Conservation (phyloP, 2,797 vertebrate species). For the Manis crassicaudata region DNA sequence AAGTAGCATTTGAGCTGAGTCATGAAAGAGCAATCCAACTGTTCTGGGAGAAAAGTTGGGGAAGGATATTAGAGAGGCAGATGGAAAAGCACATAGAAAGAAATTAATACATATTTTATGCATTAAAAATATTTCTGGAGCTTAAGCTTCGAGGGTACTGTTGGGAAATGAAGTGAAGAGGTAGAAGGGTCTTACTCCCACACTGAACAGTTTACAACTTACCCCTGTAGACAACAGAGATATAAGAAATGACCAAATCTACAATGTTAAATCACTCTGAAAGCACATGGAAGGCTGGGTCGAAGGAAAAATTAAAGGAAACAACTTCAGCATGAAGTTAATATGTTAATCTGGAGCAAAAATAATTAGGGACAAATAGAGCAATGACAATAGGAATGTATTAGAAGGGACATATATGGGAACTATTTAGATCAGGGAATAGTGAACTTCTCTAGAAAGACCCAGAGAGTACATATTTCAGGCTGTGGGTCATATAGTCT, state of each 20-base stretch:
- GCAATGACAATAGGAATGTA: neutral
- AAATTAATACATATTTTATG: neutral
- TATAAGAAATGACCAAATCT: neutral
- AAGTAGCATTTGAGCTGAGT: neutral
- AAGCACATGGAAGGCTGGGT: neutral
- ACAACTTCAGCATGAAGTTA: neutral
- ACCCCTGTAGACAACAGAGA: neutral
- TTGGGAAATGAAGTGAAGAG: neutral
- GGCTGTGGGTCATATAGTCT: neutral
- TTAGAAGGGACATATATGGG: neutral
- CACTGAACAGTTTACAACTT: neutral
- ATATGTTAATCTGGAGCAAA: neutral
- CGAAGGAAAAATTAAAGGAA: neutral
- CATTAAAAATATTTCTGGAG: neutral
- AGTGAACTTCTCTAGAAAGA: neutral
- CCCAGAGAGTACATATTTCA: neutral
- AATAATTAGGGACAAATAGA: neutral
- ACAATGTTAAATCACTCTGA: neutral
- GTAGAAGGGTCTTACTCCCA: neutral
- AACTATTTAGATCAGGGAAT: neutral
- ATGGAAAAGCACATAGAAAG: neutral
- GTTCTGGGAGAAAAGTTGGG: neutral
- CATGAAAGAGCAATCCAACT: neutral
- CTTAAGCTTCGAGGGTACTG: neutral
- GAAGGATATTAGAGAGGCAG: neutral